Percentiles rank a stretch among this genome's conserved stretches.
phyloP scores from a whole-genome alignment of 2,888 invertebrate genomes.

The Escarpia spicata region DNA sequence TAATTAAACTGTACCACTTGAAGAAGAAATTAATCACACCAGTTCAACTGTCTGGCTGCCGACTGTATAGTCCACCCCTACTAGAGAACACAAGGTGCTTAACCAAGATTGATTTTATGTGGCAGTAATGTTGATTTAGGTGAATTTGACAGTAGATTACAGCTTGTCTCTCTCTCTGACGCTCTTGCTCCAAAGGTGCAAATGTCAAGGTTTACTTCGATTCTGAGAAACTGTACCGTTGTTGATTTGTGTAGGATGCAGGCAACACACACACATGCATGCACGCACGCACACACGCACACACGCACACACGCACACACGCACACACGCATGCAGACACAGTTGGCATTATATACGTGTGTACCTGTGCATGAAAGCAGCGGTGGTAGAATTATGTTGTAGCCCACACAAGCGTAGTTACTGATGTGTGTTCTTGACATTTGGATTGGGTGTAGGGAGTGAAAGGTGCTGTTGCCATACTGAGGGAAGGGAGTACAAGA shows the following conservation, averaged over 20 bases:
- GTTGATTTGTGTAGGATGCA: neutral
- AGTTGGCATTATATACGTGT: neutral
- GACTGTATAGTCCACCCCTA: neutral
- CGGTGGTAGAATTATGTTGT: neutral
- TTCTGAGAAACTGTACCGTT: neutral
- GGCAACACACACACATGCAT: neutral
- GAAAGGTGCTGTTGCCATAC: neutral
- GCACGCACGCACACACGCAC: too few relatives aligned
- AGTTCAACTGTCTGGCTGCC: neutral
- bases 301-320: too few relatives aligned
- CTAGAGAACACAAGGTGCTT: neutral
- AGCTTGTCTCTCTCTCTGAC: neutral
- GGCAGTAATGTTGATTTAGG: neutral
- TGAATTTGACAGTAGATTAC: neutral
- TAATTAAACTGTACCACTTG: neutral
- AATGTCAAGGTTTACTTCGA: neutral
- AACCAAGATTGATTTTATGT: constrained; percentile 16
- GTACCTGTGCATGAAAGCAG: neutral
- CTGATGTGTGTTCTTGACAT: neutral
- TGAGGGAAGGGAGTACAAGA: neutral
- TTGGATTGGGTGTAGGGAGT: neutral
- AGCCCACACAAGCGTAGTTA: neutral
- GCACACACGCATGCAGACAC: neutral
- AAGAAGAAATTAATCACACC: neutral
- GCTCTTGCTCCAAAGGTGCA: neutral